Conservation (phyloP, 2,113 vertebrate species). For the Xenopus laevis region DNA sequence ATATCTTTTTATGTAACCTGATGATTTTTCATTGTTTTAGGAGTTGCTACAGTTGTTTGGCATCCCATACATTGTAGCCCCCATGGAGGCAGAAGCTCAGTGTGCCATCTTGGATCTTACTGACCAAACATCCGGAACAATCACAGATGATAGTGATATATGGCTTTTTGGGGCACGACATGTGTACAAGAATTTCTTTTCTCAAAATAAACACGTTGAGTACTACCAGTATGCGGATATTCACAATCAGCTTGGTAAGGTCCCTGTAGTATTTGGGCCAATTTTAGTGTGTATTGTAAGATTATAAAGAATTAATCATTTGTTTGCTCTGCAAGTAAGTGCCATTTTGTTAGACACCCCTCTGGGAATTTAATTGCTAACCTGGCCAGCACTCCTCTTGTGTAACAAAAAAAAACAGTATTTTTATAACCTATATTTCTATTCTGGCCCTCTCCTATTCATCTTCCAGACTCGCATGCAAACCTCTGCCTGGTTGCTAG, state of each 20-base stretch:
- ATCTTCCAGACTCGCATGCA: no score
- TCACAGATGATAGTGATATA: slow-evolving; percentile 96
- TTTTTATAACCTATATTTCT: no score
- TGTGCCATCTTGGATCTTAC: slow-evolving; percentile 83
- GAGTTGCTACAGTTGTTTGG: slow-evolving; percentile 90
- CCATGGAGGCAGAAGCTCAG: slow-evolving; percentile 93
- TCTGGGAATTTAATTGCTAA: no score
- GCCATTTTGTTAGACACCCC: no score
- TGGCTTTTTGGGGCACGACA: slow-evolving; percentile 95
- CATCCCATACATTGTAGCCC: slow-evolving; percentile 86
- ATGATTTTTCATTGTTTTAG: slow-evolving; percentile 51
- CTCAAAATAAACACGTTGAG: slow-evolving; percentile 83
- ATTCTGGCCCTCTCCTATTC: no score
- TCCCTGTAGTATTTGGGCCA: no score
- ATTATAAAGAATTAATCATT: no score
- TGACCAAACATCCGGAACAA: slow-evolving; percentile 91
- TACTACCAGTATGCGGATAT: slow-evolving; percentile 87
- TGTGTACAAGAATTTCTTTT: slow-evolving; percentile 97
- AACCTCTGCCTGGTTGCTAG: no score
- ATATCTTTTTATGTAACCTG: no score
- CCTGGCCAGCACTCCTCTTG: no score
- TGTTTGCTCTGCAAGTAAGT: no score
- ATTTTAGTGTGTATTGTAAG: background rate
- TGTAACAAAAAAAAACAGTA: no score
- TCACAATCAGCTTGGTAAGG: slow-evolving; percentile 87